Base-by-base conservation (phyloP, 2,888 invertebrate species). In the Luperina testacea region DNA sequence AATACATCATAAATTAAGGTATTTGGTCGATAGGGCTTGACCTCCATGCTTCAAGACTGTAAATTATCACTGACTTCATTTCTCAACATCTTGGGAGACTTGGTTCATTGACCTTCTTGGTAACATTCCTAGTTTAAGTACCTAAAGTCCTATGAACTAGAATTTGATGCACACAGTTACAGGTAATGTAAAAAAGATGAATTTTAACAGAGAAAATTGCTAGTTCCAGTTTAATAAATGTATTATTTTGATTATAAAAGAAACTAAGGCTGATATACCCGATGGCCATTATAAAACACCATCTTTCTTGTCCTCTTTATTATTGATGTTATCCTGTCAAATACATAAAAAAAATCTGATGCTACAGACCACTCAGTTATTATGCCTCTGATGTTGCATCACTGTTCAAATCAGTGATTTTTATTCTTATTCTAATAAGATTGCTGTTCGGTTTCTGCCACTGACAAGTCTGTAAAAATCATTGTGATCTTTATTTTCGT, bases 1-100 rank as follows among this genome's bases (percentile, higher is more conserved):
- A 77, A 86, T 84, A 64, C 48, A 80, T 67, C 69, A 63, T 80
- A 77, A 81, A 81, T 72, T 75, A 64, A 17, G 59, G 17, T 57
- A 24, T 77, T 71, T 61, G 0, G 8, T 15, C 45, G 38, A 51
- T 42, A 64, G 65, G 45, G n/a, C 11, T 42, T 15, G 24, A 51
- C 27, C 24, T 77, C 17, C 32, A 32, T 69, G 24, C 63, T 61
- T 6, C 27, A n/a, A 42, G 42, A 53, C n/a, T 59, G 71, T 42
- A 63, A 59, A 75, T 57, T 61, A 6, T 63, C n/a, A 20, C 15
- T 48, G 42, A 9, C 6, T 64, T 59, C 0, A 38, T 67, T 45
- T 77, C 15, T 63, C 2, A 45, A 61, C 5, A 63, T 53, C 27
- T 11, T 38, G 9, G 1, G 1, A 45, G 7, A 20, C 59, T 38